A percentile compares a stretch with the other conserved stretches of the same genome.
phyloP scores from a whole-genome alignment of 2,888 invertebrate species.

The Drosophila parthenogenetica region DNA sequence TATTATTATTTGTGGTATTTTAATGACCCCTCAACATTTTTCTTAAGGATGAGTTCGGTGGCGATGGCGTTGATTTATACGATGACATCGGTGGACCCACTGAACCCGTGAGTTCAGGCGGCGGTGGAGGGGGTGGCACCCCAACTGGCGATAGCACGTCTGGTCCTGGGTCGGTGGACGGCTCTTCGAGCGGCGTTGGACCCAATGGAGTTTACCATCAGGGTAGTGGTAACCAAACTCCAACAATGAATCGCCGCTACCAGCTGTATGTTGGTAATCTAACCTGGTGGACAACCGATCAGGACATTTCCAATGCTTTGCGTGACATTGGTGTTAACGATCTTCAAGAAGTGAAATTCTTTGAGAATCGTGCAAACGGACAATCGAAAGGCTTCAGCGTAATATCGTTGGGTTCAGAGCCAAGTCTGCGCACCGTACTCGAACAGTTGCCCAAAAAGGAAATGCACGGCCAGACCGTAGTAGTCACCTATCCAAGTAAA shows the following conservation, averaged over 20 bases:
- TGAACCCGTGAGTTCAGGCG: conserved; percentile 89
- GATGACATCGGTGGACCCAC: conserved; percentile 97
- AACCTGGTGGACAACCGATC: conserved; percentile 99
- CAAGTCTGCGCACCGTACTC: conserved; percentile 94
- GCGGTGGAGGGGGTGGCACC: conserved; percentile 87
- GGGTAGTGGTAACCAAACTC: conserved; percentile 89
- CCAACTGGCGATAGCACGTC: conserved; percentile 87
- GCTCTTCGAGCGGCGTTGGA: conserved; percentile 87
- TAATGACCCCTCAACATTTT: background rate
- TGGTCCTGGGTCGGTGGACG: conserved; percentile 86
- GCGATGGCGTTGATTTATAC: conserved; percentile 95
- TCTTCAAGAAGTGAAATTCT: conserved; percentile 99
- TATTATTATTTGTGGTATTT: too few species aligned
- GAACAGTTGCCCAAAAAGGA: conserved; percentile 98
- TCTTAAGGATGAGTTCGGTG: conserved; percentile 84
- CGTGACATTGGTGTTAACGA: conserved; percentile 95
- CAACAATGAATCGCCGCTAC: conserved; percentile 91
- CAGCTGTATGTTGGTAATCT: conserved; percentile 99
- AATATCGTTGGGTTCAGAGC: conserved; percentile 96
- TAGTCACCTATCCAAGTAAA: conserved; percentile 97
- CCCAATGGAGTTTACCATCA: conserved; percentile 91
- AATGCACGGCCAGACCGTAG: conserved; percentile 97
- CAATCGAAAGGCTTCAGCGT: conserved; percentile 99
- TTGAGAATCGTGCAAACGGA: conserved; percentile 99
- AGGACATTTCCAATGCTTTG: conserved; percentile 96